Evolutionary conservation across 2,888 invertebrate species (phyloP).

Genomic region (Tricholauxania praeusta): DNA sequence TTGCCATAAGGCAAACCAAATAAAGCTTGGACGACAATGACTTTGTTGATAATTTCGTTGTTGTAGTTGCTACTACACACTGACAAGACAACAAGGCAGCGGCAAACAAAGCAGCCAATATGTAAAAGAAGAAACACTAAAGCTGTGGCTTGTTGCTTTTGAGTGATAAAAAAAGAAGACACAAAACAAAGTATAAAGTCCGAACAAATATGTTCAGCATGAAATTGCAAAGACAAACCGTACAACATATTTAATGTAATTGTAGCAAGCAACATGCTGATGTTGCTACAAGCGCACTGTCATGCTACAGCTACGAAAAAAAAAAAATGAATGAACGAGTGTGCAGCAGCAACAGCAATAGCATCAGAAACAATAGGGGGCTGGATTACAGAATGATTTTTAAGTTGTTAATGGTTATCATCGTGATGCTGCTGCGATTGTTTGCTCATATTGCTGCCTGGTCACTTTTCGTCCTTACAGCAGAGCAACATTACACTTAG

Average conservation of each 20-base stretch:
- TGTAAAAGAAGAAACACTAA: neutral
- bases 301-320: neutral
- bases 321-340: neutral
- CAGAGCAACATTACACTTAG: conserved; percentile 2
- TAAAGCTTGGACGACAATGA: neutral
- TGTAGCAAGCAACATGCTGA: conserved; percentile 13
- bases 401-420: too few relatives aligned
- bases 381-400: neutral
- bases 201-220: neutral
- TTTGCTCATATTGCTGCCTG: conserved; percentile 42
- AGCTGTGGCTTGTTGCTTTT: conserved; percentile 23
- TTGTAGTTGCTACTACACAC: neutral
- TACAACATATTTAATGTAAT: conserved; percentile 22
- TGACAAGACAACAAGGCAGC: neutral
- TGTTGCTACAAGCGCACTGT: neutral
- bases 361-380: neutral
- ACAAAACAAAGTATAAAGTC: neutral
- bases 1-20: too few relatives aligned
- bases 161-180: conserved; percentile 5
- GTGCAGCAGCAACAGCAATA: neutral
- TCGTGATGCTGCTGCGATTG: too few relatives aligned
- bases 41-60: neutral
- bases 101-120: neutral
- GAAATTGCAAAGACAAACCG: neutral
- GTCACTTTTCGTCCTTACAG: conserved; percentile 55